A percentile compares a stretch with the other conserved stretches of the same genome.
Conservation (phyloP, 2,888 invertebrate species). For the Aleiodes testaceus region DNA sequence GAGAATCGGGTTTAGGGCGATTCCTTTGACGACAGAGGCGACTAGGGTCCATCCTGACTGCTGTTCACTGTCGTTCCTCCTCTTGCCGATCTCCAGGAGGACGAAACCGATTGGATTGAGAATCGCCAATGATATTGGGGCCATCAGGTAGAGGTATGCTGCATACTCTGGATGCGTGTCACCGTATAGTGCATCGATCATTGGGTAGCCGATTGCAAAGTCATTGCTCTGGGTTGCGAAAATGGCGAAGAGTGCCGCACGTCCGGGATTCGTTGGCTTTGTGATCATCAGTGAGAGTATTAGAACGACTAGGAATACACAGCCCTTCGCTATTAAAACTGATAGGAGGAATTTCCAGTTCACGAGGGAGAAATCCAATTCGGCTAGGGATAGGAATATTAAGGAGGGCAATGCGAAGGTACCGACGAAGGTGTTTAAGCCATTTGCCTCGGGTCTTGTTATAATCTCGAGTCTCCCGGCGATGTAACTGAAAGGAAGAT, state of each 20-base stretch:
- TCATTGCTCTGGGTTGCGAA: conserved; percentile 98
- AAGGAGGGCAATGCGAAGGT: conserved; percentile 94
- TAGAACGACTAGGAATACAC: conserved; percentile 88
- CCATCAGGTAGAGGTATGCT: conserved; percentile 92
- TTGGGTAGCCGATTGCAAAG: conserved; percentile 96
- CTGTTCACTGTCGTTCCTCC: conserved; percentile 65
- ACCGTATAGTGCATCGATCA: conserved; percentile 89
- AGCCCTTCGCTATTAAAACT: conserved; percentile 87
- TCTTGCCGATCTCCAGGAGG: conserved; percentile 87
- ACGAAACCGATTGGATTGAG: conserved; percentile 94
- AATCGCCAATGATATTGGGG: conserved; percentile 93
- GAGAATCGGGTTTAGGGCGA: conserved; percentile 90
- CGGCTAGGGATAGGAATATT: conserved; percentile 91
- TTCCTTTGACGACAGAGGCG: conserved; percentile 76
- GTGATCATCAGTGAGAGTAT: conserved; percentile 84
- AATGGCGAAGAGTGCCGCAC: conserved; percentile 93
- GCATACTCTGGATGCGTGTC: conserved; percentile 92
- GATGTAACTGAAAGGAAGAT: conserved; percentile 78
- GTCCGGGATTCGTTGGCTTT: conserved; percentile 86
- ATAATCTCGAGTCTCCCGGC: conserved; percentile 90
- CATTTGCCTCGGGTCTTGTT: conserved; percentile 88
- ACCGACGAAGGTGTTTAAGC: conserved; percentile 93
- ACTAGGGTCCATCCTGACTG: conserved; percentile 57
- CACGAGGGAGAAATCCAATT: conserved; percentile 86
- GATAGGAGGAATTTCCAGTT: conserved; percentile 94